phyloP scores from a whole-genome alignment of 2,797 vertebrate genomes.

The Sebastes steindachneri region DNA sequence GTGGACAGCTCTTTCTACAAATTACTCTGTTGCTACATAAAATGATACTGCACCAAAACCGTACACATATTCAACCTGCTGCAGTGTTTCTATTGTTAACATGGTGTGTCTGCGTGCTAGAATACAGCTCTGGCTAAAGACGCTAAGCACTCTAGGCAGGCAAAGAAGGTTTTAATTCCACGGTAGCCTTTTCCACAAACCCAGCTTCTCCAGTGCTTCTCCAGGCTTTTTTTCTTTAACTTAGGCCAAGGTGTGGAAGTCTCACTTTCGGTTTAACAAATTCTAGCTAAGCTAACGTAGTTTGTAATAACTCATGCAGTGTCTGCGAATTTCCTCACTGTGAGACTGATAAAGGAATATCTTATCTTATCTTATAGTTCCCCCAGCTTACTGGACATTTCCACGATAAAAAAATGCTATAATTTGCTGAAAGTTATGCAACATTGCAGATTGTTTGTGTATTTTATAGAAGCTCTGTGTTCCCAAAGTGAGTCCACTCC shows the following conservation, averaged over 20 bases:
- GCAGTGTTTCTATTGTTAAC: conserved; percentile 29
- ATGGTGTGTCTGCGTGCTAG: background rate
- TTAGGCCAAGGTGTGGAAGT: background rate
- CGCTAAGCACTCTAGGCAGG: background rate
- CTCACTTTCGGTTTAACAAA: conserved; percentile 41
- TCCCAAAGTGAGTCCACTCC: background rate
- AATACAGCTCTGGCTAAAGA: conserved; percentile 36
- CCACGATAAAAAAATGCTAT: background rate
- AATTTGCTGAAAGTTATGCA: background rate
- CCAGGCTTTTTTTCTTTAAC: background rate
- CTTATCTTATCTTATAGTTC: too few species aligned
- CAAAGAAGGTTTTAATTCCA: conserved; percentile 42
- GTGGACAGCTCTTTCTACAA: background rate
- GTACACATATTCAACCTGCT: background rate
- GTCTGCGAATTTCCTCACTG: too few species aligned
- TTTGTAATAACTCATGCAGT: too few species aligned
- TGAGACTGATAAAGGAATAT: too few species aligned
- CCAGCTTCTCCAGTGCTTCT: conserved; percentile 5
- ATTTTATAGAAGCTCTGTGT: background rate
- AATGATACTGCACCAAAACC: background rate
- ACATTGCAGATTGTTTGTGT: background rate
- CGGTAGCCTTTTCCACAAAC: conserved; percentile 49
- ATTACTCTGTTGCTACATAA: background rate
- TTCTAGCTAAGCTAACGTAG: background rate
- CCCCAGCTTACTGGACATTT: background rate